Evolutionary conservation across 2,113 vertebrate genomes (phyloP).

Genomic region (chimpanzee (Pan troglodytes)): DNA sequence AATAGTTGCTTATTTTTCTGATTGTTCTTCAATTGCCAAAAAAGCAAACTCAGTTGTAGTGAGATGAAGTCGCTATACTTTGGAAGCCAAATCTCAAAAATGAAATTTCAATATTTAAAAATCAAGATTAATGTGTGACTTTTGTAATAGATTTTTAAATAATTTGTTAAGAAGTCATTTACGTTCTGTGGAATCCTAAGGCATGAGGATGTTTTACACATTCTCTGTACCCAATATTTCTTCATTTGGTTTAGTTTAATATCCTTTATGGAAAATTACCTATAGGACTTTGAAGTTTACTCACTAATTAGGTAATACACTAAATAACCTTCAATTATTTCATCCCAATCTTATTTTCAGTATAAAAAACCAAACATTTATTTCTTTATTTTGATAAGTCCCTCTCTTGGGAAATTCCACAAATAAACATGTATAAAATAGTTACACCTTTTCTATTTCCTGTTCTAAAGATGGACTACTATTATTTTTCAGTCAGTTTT

Average conservation of each 20-base stretch:
- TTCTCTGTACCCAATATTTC: not conserved
- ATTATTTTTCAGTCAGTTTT: not conserved
- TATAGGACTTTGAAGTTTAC: not conserved
- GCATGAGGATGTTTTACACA: fast-evolving
- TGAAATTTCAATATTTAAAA: not conserved
- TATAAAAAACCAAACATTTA: not conserved
- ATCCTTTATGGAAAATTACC: not conserved
- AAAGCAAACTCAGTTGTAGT: not conserved
- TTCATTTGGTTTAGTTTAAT: not conserved
- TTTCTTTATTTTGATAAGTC: not conserved
- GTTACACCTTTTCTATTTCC: not conserved
- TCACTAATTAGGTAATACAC: not conserved
- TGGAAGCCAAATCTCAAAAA: not conserved
- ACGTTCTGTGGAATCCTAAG: not conserved
- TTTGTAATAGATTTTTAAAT: not conserved
- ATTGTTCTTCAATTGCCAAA: not conserved
- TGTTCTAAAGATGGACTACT: not conserved
- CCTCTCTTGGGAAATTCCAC: not conserved
- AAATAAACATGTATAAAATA: not conserved
- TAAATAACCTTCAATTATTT: not conserved
- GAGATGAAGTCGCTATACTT: not conserved
- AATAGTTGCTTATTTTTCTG: not conserved
- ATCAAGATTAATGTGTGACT: not conserved
- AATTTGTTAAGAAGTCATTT: not conserved
- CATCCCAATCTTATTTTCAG: not conserved